Percentiles rank a stretch among this genome's conserved stretches.
Conservation (phyloP, 1,140 invertebrate genomes). For the Acromyrmex echinatior region DNA sequence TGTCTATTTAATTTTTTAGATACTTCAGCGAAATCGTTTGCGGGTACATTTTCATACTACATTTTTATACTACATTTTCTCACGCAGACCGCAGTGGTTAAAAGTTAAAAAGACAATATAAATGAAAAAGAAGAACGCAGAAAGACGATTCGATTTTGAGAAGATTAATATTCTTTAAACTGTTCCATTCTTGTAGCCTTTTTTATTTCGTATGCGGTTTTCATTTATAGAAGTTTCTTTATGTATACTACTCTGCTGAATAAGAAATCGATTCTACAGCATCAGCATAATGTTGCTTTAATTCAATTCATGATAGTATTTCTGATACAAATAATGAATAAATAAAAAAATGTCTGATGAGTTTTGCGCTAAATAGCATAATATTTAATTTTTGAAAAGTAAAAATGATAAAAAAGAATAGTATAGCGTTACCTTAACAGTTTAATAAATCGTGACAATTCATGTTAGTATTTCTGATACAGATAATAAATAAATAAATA, state of each 20-base stretch:
- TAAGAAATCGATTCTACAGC: slow-evolving; percentile 10
- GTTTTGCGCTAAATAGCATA: neutral
- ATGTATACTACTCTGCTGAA: neutral
- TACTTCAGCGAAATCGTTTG: too few species aligned
- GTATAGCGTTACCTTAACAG: too few species aligned
- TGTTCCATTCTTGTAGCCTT: neutral
- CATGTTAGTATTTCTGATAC: neutral
- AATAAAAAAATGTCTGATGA: neutral
- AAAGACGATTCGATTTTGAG: neutral
- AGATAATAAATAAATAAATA: neutral
- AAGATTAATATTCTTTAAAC: neutral
- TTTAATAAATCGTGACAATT: neutral
- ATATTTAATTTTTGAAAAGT: neutral
- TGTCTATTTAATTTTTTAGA: too few species aligned
- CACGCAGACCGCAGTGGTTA: neutral
- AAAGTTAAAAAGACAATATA: neutral
- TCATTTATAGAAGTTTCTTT: neutral
- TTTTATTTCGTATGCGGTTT: neutral
- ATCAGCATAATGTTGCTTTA: neutral
- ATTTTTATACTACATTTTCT: slow-evolving; percentile 2
- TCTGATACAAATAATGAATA: neutral
- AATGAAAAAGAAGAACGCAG: neutral
- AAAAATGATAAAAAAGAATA: neutral
- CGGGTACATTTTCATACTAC: neutral
- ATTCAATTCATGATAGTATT: neutral